Evolutionary conservation across 2,888 invertebrate species (phyloP).

Genomic region (Scaeva pyrastri): DNA sequence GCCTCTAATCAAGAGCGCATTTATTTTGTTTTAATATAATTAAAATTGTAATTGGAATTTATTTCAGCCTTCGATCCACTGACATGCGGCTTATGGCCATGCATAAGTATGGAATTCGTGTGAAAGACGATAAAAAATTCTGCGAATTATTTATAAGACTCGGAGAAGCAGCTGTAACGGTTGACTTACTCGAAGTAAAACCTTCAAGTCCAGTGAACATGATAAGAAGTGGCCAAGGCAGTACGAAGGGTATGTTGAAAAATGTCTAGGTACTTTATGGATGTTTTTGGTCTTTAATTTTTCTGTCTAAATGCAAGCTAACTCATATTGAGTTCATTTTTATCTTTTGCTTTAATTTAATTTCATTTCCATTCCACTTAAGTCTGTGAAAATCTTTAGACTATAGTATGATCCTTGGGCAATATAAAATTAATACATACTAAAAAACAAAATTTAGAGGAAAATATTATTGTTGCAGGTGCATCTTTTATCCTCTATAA

Average conservation of each 20-base stretch:
- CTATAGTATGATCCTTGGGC: too few relatives aligned
- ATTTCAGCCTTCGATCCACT: slow-evolving; percentile 85
- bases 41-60: background rate
- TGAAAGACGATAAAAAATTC: slow-evolving; percentile 84
- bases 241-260: slow-evolving; percentile 79
- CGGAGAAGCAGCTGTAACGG: slow-evolving; percentile 87
- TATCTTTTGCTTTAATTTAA: too few relatives aligned
- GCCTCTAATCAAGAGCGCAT: slow-evolving; percentile 44
- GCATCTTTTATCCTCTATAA: slow-evolving; percentile 92
- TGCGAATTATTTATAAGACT: slow-evolving; percentile 86
- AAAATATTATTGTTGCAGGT: slow-evolving; percentile 84
- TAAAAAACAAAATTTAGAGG: background rate
- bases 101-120: slow-evolving; percentile 88
- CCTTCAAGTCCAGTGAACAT: slow-evolving; percentile 86
- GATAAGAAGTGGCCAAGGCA: slow-evolving; percentile 81
- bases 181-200: slow-evolving; percentile 89
- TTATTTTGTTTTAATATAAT: too few relatives aligned
- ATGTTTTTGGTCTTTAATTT: too few relatives aligned
- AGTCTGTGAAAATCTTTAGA: too few relatives aligned
- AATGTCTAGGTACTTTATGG: too few relatives aligned
- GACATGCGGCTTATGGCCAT: slow-evolving; percentile 88
- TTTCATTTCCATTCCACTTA: too few relatives aligned
- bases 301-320: too few relatives aligned
- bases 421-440: too few relatives aligned
- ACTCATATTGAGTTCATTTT: too few relatives aligned